Percentiles rank a stretch among this genome's conserved stretches.
Evolutionary conservation across 2,797 vertebrate genomes (phyloP).

Genomic region (Myripristis jacobus): DNA sequence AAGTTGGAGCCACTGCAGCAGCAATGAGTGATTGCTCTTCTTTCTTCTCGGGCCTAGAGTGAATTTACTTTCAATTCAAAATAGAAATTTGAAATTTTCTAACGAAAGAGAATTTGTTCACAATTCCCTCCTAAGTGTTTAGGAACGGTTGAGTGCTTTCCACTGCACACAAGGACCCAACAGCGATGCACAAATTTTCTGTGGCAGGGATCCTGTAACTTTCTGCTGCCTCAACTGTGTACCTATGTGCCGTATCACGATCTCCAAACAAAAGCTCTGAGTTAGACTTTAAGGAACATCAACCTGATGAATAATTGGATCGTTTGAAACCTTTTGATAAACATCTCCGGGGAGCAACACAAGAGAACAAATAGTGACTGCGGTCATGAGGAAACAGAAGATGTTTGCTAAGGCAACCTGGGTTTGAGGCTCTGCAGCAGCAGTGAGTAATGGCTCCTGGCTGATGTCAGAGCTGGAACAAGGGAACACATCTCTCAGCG

Average conservation of each 20-base stretch:
- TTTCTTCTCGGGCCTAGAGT: background rate
- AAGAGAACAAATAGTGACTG: constrained; percentile 35
- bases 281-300: background rate
- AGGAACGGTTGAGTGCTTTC: too few species aligned
- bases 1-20: constrained; percentile 2
- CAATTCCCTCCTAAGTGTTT: background rate
- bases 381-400: constrained; percentile 14
- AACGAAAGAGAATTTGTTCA: background rate
- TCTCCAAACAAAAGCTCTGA: background rate
- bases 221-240: background rate
- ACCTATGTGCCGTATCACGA: background rate
- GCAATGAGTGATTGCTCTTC: background rate
- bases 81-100: background rate
- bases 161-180: background rate
- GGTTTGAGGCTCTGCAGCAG: constrained; percentile 8
- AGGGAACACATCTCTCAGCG: too few species aligned
- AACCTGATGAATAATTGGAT: too few species aligned
- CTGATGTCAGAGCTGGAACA: background rate
- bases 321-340: constrained; percentile 16
- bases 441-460: constrained; percentile 4
- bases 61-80: background rate
- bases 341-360: constrained; percentile 4
- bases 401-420: constrained; percentile 10
- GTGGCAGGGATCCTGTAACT: too few species aligned
- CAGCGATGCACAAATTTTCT: background rate